Conservation (phyloP, 2,888 invertebrate genomes). For the Nesidiocoris tenuis region DNA sequence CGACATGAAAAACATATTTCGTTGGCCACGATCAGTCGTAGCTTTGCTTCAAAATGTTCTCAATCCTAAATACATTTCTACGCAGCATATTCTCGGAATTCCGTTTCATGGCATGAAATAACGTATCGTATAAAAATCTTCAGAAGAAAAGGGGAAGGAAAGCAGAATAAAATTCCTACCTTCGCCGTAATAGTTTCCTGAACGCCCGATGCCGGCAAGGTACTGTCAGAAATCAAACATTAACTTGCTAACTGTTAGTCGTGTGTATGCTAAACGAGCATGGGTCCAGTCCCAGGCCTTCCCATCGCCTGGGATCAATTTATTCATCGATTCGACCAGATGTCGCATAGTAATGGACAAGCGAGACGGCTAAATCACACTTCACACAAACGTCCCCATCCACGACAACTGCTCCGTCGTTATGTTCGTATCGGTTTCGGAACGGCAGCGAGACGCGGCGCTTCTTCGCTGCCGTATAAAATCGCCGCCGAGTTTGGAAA, state of each 20-base stretch:
- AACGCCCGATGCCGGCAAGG: not conserved
- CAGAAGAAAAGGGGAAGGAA: too few relatives aligned
- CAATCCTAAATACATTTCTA: too few relatives aligned
- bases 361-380: slow-evolving; percentile 1
- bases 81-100: too few relatives aligned
- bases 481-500: not conserved
- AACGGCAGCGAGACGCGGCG: not conserved
- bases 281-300: not conserved
- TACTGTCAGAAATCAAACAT: slow-evolving; percentile 14
- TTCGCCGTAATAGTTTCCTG: too few relatives aligned
- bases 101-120: too few relatives aligned
- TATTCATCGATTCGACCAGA: slow-evolving; percentile 27
- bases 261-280: slow-evolving; percentile 16
- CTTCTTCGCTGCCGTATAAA: not conserved
- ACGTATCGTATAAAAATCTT: too few relatives aligned
- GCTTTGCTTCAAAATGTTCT: too few relatives aligned
- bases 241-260: not conserved
- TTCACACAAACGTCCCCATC: not conserved
- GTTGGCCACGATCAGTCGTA: too few relatives aligned
- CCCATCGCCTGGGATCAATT: slow-evolving; percentile 3
- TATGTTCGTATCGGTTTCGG: not conserved
- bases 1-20: too few relatives aligned
- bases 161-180: too few relatives aligned
- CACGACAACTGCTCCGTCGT: not conserved
- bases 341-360: slow-evolving; percentile 17